Percentiles rank a stretch among this genome's conserved stretches.
phyloP scores from a whole-genome alignment of 2,797 vertebrate species.

The Platyrinchus mystaceus region DNA sequence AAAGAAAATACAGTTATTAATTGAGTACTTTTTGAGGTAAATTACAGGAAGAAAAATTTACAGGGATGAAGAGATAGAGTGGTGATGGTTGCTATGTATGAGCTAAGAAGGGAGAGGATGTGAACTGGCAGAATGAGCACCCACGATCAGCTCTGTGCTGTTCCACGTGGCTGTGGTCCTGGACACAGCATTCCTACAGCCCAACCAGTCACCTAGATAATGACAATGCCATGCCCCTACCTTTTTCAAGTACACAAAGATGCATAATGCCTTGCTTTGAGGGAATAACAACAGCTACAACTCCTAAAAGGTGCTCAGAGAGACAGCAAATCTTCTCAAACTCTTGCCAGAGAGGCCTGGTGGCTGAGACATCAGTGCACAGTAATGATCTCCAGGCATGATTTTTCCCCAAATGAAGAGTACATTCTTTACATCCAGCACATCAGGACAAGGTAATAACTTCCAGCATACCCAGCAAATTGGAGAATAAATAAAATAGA shows the following conservation, averaged over 20 bases:
- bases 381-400: not conserved
- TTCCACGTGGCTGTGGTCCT: rapidly evolving
- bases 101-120: not conserved
- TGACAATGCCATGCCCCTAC: not conserved
- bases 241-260: not conserved
- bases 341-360: not conserved
- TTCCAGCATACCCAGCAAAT: not conserved
- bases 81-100: not conserved
- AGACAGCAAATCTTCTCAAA: not conserved
- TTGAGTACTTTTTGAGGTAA: not conserved
- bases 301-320: not conserved
- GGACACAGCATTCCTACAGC: not conserved
- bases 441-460: not conserved
- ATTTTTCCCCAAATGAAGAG: not conserved
- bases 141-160: not conserved
- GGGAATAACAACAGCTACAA: not conserved
- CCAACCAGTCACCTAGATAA: not conserved
- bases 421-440: not conserved
- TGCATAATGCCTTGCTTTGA: not conserved
- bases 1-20: not conserved
- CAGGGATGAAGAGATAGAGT: not conserved
- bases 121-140: not conserved
- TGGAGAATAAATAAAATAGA: not conserved
- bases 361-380: not conserved
- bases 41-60: not conserved